Percentiles rank a stretch among this genome's conserved stretches.
Conservation (phyloP, 2,113 vertebrate species). For the Gobius niger region DNA sequence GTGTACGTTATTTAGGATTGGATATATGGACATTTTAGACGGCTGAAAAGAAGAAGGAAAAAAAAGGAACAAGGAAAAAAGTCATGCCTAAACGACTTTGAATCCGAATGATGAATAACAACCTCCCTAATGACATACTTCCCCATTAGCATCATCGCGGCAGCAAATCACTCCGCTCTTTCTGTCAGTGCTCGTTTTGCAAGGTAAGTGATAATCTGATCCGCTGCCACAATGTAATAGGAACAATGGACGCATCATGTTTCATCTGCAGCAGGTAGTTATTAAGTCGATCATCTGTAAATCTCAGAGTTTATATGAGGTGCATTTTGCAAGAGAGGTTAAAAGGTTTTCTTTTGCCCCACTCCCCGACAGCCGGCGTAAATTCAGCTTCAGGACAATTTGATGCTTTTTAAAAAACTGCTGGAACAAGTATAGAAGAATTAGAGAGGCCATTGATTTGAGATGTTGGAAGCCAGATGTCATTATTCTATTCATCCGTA, state of each 20-base stretch:
- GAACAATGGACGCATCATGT: conserved; percentile 55
- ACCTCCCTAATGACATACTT: conserved; percentile 54
- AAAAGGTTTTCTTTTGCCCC: conserved; percentile 51
- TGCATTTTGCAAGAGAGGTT: conserved; percentile 48
- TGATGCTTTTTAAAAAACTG: conserved; percentile 12
- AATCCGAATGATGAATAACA: not conserved
- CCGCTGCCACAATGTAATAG: conserved; percentile 37
- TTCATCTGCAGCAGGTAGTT: conserved; percentile 70
- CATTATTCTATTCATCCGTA: not conserved
- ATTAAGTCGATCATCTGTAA: conserved; percentile 69
- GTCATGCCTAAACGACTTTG: not conserved
- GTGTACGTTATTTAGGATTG: no score
- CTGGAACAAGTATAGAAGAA: conserved; percentile 8
- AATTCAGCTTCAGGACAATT: conserved; percentile 33
- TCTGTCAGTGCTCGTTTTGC: conserved; percentile 51
- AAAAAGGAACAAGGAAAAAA: not conserved
- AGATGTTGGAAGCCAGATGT: not conserved
- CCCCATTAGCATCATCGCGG: conserved; percentile 24
- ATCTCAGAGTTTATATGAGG: conserved; percentile 54
- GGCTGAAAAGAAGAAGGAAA: not conserved
- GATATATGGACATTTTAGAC: no score
- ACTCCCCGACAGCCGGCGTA: conserved; percentile 22
- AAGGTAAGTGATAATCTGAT: conserved; percentile 64
- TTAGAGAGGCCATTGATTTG: not conserved
- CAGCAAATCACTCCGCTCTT: conserved; percentile 53